Evolutionary conservation across 64 coral and sea anemone genomes (phyloP).

Genomic region (Montipora capricornis): DNA sequence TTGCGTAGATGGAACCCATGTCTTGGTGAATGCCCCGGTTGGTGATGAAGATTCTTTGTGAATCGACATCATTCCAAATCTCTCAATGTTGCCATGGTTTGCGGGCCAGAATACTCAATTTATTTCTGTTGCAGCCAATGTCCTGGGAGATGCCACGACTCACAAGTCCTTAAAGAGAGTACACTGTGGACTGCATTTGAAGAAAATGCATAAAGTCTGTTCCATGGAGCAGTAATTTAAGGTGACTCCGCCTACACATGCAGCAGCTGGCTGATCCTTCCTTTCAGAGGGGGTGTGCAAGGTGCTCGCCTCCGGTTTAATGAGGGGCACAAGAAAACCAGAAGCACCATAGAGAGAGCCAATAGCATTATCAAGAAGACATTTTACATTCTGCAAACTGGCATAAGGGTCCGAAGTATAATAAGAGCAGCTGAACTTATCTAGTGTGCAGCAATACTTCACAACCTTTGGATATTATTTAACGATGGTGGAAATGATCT

Average conservation of each 20-base stretch:
- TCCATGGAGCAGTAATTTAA: conserved; percentile 42
- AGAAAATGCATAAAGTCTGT: conserved; percentile 45
- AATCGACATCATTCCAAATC: conserved; percentile 55
- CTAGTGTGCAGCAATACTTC: conserved; percentile 66
- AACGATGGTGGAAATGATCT: conserved; percentile 61
- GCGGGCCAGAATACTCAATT: conserved; percentile 46
- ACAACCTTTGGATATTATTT: conserved; percentile 58
- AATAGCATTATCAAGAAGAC: conserved; percentile 52
- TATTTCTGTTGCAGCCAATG: conserved; percentile 64
- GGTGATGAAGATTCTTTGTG: conserved; percentile 51
- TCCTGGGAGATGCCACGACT: conserved; percentile 61
- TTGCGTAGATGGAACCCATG: conserved; percentile 11
- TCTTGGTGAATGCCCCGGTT: conserved; percentile 33
- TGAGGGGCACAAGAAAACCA: conserved; percentile 51
- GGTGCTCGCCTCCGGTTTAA: conserved; percentile 35
- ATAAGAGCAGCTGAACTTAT: conserved; percentile 55
- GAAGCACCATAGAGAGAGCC: conserved; percentile 36
- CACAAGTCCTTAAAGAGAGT: conserved; percentile 60
- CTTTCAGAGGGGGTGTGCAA: conserved; percentile 54
- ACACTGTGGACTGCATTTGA: conserved; percentile 67
- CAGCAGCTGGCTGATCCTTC: conserved; percentile 52
- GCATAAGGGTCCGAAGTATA: conserved; percentile 63
- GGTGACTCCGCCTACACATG: conserved; percentile 39
- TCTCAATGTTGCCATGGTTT: conserved; percentile 52
- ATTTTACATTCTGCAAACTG: conserved; percentile 68